Conservation (phyloP, 2,888 invertebrate species). For the Lydus trimaculatus region DNA sequence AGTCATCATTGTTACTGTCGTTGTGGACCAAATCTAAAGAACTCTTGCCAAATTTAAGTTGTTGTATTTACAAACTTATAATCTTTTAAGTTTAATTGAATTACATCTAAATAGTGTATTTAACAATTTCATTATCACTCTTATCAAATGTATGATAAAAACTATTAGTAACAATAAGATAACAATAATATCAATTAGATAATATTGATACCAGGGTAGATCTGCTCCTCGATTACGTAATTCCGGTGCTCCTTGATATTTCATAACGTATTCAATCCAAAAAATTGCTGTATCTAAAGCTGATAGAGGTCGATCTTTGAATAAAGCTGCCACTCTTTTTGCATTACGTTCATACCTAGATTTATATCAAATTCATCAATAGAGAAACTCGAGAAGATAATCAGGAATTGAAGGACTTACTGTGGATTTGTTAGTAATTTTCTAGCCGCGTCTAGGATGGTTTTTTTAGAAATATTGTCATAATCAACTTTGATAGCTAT, state of each 20-base stretch:
- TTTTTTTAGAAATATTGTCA: slow-evolving; percentile 45
- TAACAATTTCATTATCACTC: not conserved
- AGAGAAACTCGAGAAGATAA: no score
- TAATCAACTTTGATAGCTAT: slow-evolving; percentile 58
- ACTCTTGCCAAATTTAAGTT: no score
- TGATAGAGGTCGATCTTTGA: not conserved
- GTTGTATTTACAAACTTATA: no score
- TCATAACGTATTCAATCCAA: slow-evolving; percentile 64
- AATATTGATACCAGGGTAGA: slow-evolving; percentile 61
- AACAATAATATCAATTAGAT: slow-evolving; percentile 35
- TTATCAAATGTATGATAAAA: not conserved
- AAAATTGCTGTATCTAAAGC: not conserved
- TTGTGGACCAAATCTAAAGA: no score
- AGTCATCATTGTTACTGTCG: no score
- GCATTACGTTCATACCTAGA: no score
- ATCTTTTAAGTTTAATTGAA: not conserved
- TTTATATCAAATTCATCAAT: no score
- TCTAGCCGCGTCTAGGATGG: slow-evolving; percentile 26
- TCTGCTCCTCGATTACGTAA: slow-evolving; percentile 63
- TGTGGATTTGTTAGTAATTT: no score
- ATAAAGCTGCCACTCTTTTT: not conserved
- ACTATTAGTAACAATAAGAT: slow-evolving; percentile 13
- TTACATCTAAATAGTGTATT: not conserved
- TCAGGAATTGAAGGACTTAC: no score
- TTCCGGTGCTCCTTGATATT: slow-evolving; percentile 65